Conservation (phyloP, 2,797 vertebrate species). For the Nyctibius grandis region DNA sequence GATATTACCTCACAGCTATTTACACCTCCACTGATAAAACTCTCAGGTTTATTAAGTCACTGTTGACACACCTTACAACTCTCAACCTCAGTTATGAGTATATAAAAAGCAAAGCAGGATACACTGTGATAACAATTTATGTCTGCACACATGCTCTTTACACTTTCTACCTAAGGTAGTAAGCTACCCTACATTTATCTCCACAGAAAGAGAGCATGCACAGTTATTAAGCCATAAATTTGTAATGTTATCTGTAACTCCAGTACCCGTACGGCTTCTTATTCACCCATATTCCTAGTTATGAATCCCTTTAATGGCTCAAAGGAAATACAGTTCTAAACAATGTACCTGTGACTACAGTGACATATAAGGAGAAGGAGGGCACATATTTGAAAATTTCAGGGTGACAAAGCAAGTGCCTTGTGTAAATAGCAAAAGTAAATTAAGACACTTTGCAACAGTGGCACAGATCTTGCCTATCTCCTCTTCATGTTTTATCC, state of each 20-base stretch:
- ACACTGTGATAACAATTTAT: neutral
- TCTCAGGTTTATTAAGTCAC: neutral
- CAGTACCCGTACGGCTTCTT: neutral
- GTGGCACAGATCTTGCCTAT: neutral
- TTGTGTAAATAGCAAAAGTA: neutral
- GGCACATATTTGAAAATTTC: neutral
- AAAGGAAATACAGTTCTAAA: neutral
- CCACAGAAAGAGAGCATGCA: neutral
- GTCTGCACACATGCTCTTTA: neutral
- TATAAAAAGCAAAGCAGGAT: neutral
- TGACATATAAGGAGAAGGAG: neutral
- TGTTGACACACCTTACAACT: neutral
- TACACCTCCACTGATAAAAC: neutral
- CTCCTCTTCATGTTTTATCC: neutral
- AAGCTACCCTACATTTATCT: neutral
- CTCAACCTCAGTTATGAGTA: neutral
- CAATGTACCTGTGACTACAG: neutral
- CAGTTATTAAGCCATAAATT: neutral
- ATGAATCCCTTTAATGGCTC: neutral
- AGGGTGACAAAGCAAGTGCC: neutral
- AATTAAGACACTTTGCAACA: neutral
- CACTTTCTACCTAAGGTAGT: neutral
- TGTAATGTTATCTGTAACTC: neutral
- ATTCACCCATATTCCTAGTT: neutral
- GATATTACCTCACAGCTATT: neutral